Conservation (phyloP, 2,888 invertebrate genomes). For the Gerosis bhagava region DNA sequence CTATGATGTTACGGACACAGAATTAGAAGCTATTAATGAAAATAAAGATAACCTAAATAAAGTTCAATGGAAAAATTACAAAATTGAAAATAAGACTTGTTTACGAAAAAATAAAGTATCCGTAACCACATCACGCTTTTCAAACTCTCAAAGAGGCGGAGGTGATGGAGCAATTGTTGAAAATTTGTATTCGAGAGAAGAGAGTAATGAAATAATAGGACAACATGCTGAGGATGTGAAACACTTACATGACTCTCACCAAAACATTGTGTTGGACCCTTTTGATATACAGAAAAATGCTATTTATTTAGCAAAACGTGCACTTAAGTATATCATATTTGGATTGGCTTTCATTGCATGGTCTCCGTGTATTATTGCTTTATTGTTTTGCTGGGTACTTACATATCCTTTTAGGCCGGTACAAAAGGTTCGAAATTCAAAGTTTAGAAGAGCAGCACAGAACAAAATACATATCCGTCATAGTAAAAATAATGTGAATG, state of each 20-base stretch:
- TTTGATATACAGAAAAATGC: slow-evolving; percentile 10
- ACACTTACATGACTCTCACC: too few species aligned
- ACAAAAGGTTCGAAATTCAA: neutral
- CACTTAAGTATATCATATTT: slow-evolving; percentile 40
- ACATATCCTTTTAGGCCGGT: slow-evolving; percentile 41
- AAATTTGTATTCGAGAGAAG: neutral
- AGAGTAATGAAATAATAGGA: slow-evolving; percentile 4
- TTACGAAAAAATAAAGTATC: slow-evolving; percentile 5
- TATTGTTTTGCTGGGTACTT: slow-evolving; percentile 43
- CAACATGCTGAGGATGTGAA: too few species aligned
- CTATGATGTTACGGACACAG: slow-evolving; percentile 7
- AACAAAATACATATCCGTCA: neutral
- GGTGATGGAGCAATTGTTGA: slow-evolving; percentile 16
- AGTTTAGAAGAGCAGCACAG: slow-evolving; percentile 1
- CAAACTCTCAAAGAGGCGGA: slow-evolving; percentile 13
- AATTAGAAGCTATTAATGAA: slow-evolving; percentile 11
- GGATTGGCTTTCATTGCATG: slow-evolving; percentile 43
- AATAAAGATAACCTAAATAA: neutral
- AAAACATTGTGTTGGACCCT: neutral
- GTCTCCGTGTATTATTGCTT: slow-evolving; percentile 49
- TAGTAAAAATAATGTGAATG: neutral
- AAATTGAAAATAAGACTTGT: neutral
- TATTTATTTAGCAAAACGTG: slow-evolving; percentile 26
- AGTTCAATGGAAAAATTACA: neutral
- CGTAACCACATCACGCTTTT: slow-evolving; percentile 12